These are phyloP conservation scores for Cydia amplana DNA, from an alignment of 1,140 invertebrate species.

Conservation along the genomic window DNA sequence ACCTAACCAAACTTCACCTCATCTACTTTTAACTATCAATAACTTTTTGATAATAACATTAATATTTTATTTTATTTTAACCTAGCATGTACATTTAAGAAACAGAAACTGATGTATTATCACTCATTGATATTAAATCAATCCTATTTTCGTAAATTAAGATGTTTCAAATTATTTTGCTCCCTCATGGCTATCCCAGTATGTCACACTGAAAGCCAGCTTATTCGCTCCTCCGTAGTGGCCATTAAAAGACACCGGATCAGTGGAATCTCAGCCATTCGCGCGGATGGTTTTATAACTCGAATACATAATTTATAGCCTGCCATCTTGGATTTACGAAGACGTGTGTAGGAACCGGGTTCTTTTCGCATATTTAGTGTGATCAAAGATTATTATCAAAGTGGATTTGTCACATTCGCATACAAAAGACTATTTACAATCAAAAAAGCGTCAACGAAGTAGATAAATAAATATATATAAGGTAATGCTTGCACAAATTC, in stretches of 20 bases:
- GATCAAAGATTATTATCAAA: background rate
- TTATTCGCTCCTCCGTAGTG: conserved; percentile 40
- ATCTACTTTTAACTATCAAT: too few species aligned
- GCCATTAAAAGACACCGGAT: conserved; percentile 67
- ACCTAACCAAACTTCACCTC: too few species aligned
- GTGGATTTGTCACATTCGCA: background rate
- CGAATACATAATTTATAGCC: conserved; percentile 70
- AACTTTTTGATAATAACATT: too few species aligned
- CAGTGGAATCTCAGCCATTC: conserved; percentile 62
- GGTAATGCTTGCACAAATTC: too few species aligned
- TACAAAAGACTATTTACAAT: background rate
- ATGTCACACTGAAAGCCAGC: background rate
- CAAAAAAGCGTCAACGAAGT: too few species aligned
- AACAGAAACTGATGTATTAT: too few species aligned
- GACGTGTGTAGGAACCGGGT: conserved; percentile 2
- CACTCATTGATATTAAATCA: too few species aligned
- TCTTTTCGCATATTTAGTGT: conserved; percentile 3
- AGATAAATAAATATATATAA: too few species aligned
- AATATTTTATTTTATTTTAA: too few species aligned
- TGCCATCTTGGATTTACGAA: conserved; percentile 7
- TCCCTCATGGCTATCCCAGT: background rate
- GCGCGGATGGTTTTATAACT: conserved; percentile 65
- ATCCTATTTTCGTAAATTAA: background rate
- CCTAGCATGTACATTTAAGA: too few species aligned
- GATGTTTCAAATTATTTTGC: background rate